phyloP scores from a whole-genome alignment of 2,888 invertebrate species.

The Drosophila paucipuncta region DNA sequence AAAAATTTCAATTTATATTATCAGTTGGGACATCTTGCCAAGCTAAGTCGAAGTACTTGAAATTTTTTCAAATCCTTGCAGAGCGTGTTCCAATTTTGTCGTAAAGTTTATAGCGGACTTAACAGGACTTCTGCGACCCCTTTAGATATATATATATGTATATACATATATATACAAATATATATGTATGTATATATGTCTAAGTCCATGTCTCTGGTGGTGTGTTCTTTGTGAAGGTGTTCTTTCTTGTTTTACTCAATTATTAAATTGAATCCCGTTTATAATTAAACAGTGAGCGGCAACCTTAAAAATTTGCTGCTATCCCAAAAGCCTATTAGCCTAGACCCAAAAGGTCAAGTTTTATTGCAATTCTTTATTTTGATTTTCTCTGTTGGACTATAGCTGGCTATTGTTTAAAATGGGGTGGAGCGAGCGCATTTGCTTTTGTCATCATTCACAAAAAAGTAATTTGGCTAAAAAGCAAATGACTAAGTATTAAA shows the following conservation, averaged over 20 bases:
- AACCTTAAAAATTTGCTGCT: conserved; percentile 32
- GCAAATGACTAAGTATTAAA: conserved; percentile 76
- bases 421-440: conserved; percentile 11
- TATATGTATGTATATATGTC: neutral
- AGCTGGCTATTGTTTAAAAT: conserved; percentile 2
- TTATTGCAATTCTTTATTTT: conserved; percentile 28
- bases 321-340: conserved; percentile 49
- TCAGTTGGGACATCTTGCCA: conserved; percentile 6
- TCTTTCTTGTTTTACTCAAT: conserved; percentile 9
- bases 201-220: neutral
- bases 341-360: conserved; percentile 26
- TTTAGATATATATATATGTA: neutral
- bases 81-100: neutral
- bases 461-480: conserved; percentile 72
- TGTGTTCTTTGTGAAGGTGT: neutral
- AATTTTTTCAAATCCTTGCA: neutral
- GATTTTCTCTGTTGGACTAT: conserved; percentile 17
- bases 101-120: neutral
- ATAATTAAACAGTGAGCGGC: conserved; percentile 43
- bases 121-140: neutral
- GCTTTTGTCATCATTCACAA: conserved; percentile 58
- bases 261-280: conserved; percentile 46
- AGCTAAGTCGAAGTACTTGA: neutral
- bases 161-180: neutral
- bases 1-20: conserved; percentile 26